Percentiles rank a stretch among this genome's conserved stretches.
phyloP scores from a whole-genome alignment of 2,888 invertebrate genomes.

The Tricholauxania praeusta region DNA sequence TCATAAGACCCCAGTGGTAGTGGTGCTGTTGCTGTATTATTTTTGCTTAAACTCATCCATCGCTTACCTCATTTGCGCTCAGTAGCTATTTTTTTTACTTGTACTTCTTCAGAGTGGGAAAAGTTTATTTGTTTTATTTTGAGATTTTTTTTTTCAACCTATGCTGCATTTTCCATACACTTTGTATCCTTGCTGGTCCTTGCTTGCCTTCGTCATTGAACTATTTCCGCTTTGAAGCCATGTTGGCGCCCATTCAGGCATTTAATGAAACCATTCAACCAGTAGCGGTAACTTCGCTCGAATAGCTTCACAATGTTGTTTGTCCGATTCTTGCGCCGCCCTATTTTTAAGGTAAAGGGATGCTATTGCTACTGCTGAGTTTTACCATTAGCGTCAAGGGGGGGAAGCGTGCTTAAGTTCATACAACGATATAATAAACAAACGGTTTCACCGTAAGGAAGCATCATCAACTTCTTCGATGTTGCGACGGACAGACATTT shows the following conservation, averaged over 20 bases:
- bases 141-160: background rate
- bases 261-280: constrained; percentile 57
- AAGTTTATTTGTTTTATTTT: no score
- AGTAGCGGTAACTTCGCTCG: constrained; percentile 50
- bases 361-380: no score
- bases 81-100: background rate
- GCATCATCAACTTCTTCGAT: no score
- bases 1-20: background rate
- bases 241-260: constrained; percentile 62
- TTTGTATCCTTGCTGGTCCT: constrained; percentile 6
- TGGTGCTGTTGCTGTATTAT: background rate
- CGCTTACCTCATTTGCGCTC: background rate
- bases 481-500: background rate
- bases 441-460: background rate
- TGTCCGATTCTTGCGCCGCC: constrained; percentile 36
- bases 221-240: constrained; percentile 59
- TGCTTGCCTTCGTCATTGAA: constrained; percentile 1
- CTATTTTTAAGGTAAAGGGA: no score
- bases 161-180: constrained; percentile 9
- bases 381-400: no score
- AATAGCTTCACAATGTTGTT: constrained; percentile 46
- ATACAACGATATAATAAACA: background rate
- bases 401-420: background rate
- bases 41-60: constrained; percentile 18
- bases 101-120: background rate